Percentiles rank a stretch among this genome's conserved stretches.
phyloP scores from a whole-genome alignment of 2,888 invertebrate species.

The Drosophila neoperkinsi region DNA sequence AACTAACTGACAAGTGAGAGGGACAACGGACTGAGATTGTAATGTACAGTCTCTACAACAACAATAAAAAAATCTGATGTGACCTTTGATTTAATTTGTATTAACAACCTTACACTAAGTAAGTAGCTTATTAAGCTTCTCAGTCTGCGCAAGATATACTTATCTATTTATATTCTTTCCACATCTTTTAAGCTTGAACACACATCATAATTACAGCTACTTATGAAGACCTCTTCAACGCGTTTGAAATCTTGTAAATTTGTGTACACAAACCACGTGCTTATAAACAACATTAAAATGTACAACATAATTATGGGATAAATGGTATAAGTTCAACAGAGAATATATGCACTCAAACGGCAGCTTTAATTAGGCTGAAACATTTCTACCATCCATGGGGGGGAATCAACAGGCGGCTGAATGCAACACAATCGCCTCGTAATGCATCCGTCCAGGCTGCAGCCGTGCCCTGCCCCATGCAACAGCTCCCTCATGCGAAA shows the following conservation, averaged over 20 bases:
- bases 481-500: conserved; percentile 39
- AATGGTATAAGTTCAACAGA: conserved; percentile 15
- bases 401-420: conserved; percentile 67
- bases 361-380: conserved; percentile 52
- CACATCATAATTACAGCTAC: not conserved
- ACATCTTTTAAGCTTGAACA: not conserved
- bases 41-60: too few relatives aligned
- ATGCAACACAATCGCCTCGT: conserved; percentile 59
- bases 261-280: not conserved
- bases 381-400: conserved; percentile 13
- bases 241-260: not conserved
- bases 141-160: not conserved
- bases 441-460: conserved; percentile 65
- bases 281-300: conserved; percentile 14
- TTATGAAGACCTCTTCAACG: not conserved
- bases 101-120: not conserved
- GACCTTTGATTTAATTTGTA: not conserved
- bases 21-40: too few relatives aligned
- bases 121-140: not conserved
- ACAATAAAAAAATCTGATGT: too few relatives aligned
- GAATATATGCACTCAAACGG: conserved; percentile 10
- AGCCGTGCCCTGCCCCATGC: not conserved
- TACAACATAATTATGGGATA: conserved; percentile 20
- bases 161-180: not conserved
- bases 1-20: not conserved